phyloP scores from a whole-genome alignment of 2,888 invertebrate species.

The Ophioninae sp. region DNA sequence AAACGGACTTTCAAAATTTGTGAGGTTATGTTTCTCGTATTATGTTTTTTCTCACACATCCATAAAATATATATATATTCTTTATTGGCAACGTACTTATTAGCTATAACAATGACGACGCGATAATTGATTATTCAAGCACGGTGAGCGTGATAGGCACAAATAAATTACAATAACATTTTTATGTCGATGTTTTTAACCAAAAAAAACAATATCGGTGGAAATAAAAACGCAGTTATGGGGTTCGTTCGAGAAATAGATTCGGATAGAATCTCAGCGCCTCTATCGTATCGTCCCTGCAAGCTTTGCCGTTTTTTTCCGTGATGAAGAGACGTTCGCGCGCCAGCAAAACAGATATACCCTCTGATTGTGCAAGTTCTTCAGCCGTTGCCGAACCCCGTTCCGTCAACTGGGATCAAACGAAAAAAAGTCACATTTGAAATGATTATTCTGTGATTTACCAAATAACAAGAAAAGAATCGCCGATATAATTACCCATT shows the following conservation, averaged over 20 bases:
- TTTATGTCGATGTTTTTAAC: slow-evolving; percentile 1
- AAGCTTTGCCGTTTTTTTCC: slow-evolving; percentile 93
- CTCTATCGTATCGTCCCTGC: slow-evolving; percentile 97
- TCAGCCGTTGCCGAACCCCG: slow-evolving; percentile 91
- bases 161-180: slow-evolving; percentile 39
- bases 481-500: slow-evolving; percentile 82
- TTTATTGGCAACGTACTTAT: slow-evolving; percentile 49
- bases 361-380: slow-evolving; percentile 91
- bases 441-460: background rate
- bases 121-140: slow-evolving; percentile 32
- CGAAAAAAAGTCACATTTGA: slow-evolving; percentile 6
- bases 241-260: slow-evolving; percentile 85
- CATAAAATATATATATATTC: slow-evolving; percentile 37
- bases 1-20: background rate
- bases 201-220: background rate
- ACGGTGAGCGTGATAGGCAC: slow-evolving; percentile 48
- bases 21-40: background rate
- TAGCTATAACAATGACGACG: slow-evolving; percentile 39
- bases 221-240: slow-evolving; percentile 64
- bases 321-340: slow-evolving; percentile 94
- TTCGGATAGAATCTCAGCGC: slow-evolving; percentile 97
- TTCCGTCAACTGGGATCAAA: slow-evolving; percentile 84
- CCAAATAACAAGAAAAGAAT: background rate
- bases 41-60: background rate
- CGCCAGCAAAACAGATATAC: slow-evolving; percentile 94